Percentiles rank a stretch among this genome's conserved stretches.
Evolutionary conservation across 2,113 vertebrate genomes (phyloP).

Genomic region (Gallinago undulata): DNA sequence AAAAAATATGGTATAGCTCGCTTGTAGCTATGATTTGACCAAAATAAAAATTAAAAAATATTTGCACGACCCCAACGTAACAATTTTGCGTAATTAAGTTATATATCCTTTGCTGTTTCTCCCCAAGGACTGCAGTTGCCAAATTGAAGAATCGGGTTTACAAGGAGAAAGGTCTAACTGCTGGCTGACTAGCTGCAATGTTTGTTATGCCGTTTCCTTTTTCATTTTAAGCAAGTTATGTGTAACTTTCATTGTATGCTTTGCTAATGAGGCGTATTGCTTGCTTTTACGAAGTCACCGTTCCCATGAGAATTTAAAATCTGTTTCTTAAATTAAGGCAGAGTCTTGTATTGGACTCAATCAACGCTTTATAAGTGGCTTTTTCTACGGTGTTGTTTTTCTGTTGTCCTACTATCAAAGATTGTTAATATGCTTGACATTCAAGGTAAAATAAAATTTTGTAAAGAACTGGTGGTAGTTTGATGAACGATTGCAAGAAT

Average conservation of each 20-base stretch:
- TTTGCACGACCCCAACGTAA: not conserved
- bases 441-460: constrained; percentile 75
- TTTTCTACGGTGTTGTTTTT: constrained; percentile 42
- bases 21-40: not conserved
- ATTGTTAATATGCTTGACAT: constrained; percentile 65
- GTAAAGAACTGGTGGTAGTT: constrained; percentile 9
- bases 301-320: constrained; percentile 30
- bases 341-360: constrained; percentile 52
- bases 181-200: constrained; percentile 33
- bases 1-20: not conserved
- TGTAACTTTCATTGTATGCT: constrained; percentile 65
- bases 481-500: not conserved
- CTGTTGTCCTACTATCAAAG: constrained; percentile 42
- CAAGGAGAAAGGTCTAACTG: constrained; percentile 28
- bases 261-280: constrained; percentile 37
- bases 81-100: not conserved
- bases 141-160: constrained; percentile 13
- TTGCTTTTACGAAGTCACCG: constrained; percentile 29
- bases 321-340: constrained; percentile 60
- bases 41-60: not conserved
- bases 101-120: constrained; percentile 12
- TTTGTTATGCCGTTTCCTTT: constrained; percentile 51
- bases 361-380: not conserved
- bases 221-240: constrained; percentile 45
- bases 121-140: not conserved